Evolutionary conservation across 2,888 invertebrate genomes (phyloP).

Genomic region (Eurois occulta): DNA sequence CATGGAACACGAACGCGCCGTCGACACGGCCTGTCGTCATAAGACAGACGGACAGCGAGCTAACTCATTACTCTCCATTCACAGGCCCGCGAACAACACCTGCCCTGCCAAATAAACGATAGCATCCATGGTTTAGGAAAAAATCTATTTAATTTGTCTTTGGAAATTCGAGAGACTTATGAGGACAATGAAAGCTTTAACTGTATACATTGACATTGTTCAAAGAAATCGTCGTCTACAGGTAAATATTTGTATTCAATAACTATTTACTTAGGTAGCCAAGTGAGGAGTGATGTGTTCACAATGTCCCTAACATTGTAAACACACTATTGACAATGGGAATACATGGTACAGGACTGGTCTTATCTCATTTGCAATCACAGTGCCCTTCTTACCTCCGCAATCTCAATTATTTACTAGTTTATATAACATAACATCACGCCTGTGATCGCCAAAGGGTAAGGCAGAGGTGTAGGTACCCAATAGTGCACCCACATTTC

Average conservation of each 20-base stretch:
- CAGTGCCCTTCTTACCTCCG: background rate
- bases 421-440: background rate
- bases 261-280: background rate
- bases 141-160: background rate
- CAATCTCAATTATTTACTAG: background rate
- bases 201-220: background rate
- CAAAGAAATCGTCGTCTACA: background rate
- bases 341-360: background rate
- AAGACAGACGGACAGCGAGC: no score
- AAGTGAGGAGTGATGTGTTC: background rate
- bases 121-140: background rate
- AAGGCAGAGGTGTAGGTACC: no score
- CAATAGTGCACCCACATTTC: no score
- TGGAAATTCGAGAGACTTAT: background rate
- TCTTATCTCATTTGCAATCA: conserved; percentile 8
- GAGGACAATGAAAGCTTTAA: background rate
- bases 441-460: no score
- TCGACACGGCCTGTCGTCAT: no score
- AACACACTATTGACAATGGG: background rate
- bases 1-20: no score
- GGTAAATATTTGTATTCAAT: background rate
- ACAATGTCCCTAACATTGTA: no score
- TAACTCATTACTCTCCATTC: no score
- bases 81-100: no score
- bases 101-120: background rate